Evolutionary conservation across 2,888 invertebrate species (phyloP).

Genomic region (Pammene aurita): DNA sequence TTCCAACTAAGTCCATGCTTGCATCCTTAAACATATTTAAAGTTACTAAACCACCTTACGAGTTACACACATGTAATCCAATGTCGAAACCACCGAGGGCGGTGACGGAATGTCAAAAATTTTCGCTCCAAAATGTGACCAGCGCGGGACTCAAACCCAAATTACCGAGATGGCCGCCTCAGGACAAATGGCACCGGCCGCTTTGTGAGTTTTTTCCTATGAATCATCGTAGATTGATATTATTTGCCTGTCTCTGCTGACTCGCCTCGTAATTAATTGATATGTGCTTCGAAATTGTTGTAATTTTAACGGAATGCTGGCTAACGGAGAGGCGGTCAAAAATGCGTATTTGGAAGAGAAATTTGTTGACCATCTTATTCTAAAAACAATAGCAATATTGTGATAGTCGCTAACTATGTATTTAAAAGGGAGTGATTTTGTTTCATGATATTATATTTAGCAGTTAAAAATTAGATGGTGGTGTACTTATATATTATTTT

Average conservation of each 20-base stretch:
- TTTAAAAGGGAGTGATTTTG: too few species aligned
- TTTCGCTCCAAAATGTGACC: slow-evolving; percentile 68
- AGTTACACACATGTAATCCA: slow-evolving; percentile 55
- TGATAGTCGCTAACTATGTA: too few species aligned
- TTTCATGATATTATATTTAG: too few species aligned
- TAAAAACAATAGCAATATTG: neutral
- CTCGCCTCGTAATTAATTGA: slow-evolving; percentile 33
- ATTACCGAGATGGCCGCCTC: slow-evolving; percentile 54
- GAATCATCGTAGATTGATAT: slow-evolving; percentile 42
- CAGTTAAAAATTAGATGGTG: too few species aligned
- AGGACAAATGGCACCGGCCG: slow-evolving; percentile 50
- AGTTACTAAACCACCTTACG: too few species aligned
- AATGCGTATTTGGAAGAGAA: slow-evolving; percentile 7
- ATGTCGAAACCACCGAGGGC: slow-evolving; percentile 56
- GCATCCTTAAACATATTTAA: too few species aligned
- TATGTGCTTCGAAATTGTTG: slow-evolving; percentile 27
- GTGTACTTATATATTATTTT: too few species aligned
- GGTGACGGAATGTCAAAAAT: slow-evolving; percentile 80
- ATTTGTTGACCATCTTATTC: neutral
- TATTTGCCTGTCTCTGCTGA: slow-evolving; percentile 39
- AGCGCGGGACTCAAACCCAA: slow-evolving; percentile 52
- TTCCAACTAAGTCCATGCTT: neutral
- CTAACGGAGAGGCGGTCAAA: slow-evolving; percentile 11
- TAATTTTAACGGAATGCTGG: slow-evolving; percentile 38
- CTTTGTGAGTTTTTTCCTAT: slow-evolving; percentile 40